Evolutionary conservation across 1,140 invertebrate genomes (phyloP), one percentile per base, ranked within the genome.

Genomic region (Dinoponera quadriceps): DNA sequence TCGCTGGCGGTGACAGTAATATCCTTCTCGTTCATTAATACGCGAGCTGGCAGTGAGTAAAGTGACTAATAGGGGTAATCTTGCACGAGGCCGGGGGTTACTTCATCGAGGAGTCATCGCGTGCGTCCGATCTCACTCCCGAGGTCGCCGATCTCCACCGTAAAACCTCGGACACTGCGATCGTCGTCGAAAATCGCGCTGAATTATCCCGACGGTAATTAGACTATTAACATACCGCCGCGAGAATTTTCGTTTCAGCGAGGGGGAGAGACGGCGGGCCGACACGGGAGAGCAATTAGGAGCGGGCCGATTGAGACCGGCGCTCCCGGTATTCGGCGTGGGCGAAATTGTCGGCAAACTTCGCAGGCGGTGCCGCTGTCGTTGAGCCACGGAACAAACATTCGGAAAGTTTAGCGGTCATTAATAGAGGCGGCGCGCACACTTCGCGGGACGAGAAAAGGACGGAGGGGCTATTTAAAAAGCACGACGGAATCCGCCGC

Each of bases 201-300:
- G 38, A 44, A 44, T 44, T 11, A 44, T 11, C 3, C 11, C 29
- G 20, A 25, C 3, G 74, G 55, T 29, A 78, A 29, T 78, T 29
- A 68, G 49, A 48, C 49, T 57, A 78, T 78, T 78, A 78, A 55
- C 60, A 77, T 44, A 49, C 49, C 33, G 49, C 62, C 33, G 55
- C 49, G 22, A 9, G 29, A 78, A 78, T 16, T 69, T 69, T 57
- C 7, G n/a, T 22, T 29, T 25, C 9, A 13, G 13, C 38, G 9
- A 11, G 3, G 0, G 11, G 14, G 11, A 29, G 27, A n/a, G n/a
- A n/a, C n/a, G n/a, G n/a, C n/a, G n/a, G n/a, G n/a, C n/a, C n/a
- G 63, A 78, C 49, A 78, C 25, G 22, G 13, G 54, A 16, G 63
- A 68, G 74, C 29, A 78, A 78, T 78, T 78, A 78, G 18, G 62